Evolutionary conservation across 1,140 invertebrate species (phyloP).

Genomic region (Aphaenogaster floridana): DNA sequence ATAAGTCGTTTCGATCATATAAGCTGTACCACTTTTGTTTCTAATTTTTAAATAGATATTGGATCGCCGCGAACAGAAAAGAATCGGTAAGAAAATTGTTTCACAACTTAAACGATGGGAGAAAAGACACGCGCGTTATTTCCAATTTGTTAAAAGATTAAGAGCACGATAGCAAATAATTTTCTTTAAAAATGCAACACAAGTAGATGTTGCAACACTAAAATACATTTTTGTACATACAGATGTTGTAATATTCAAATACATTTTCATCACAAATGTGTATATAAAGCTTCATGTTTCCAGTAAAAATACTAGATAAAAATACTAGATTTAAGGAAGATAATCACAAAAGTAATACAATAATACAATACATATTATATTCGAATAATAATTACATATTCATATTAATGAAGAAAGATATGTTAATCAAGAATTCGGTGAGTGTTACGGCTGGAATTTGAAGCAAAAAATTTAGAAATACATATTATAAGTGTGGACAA

Average conservation of each 20-base stretch:
- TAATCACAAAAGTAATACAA: not conserved
- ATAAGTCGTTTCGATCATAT: too few species aligned
- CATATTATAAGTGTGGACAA: not conserved
- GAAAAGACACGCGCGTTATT: too few species aligned
- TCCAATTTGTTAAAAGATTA: not conserved
- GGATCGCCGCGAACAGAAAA: too few species aligned
- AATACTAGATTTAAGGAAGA: not conserved
- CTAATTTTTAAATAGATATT: too few species aligned
- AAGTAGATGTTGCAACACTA: not conserved
- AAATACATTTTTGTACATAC: too few species aligned
- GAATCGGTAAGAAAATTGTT: too few species aligned
- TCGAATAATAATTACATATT: not conserved
- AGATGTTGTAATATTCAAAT: not conserved
- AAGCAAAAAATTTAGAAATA: not conserved
- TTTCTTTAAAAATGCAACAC: not conserved
- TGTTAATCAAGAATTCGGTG: not conserved
- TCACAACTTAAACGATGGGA: too few species aligned
- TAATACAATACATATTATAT: not conserved
- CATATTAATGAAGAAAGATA: not conserved
- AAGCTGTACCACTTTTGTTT: too few species aligned
- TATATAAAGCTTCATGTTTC: not conserved
- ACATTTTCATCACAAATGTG: not conserved
- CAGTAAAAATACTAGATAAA: not conserved
- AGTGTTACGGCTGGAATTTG: not conserved
- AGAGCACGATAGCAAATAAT: not conserved